phyloP scores from a whole-genome alignment of 2,797 vertebrate genomes.

The Gila robusta region DNA sequence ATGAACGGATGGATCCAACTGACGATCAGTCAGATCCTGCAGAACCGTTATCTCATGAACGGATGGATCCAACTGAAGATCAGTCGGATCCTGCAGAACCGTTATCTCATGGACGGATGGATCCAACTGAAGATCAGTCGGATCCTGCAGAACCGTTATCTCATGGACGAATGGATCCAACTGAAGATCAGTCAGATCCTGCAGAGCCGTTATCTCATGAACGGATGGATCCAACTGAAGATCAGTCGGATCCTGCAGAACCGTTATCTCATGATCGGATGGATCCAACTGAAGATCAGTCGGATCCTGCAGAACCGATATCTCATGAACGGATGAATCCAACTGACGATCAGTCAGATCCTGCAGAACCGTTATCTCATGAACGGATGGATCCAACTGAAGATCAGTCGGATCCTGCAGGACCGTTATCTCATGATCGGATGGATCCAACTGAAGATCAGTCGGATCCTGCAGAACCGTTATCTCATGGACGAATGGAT shows the following conservation, averaged over 20 bases:
- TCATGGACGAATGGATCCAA: accelerated
- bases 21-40: not conserved
- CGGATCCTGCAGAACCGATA: not conserved
- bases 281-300: no score
- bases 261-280: not conserved
- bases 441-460: not conserved
- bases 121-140: not conserved
- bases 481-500: not conserved
- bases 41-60: accelerated
- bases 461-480: no score
- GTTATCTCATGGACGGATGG: accelerated
- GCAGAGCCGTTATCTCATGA: not conserved
- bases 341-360: not conserved
- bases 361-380: not conserved
- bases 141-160: not conserved
- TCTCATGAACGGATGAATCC: not conserved
- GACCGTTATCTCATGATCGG: accelerated
- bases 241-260: no score
- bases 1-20: not conserved
- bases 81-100: not conserved
- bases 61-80: not conserved
- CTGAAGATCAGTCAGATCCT: not conserved
- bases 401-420: not conserved
- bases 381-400: no score
- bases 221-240: not conserved